Evolutionary conservation across 2,113 vertebrate genomes (phyloP).

Genomic region (Saccopteryx bilineata): DNA sequence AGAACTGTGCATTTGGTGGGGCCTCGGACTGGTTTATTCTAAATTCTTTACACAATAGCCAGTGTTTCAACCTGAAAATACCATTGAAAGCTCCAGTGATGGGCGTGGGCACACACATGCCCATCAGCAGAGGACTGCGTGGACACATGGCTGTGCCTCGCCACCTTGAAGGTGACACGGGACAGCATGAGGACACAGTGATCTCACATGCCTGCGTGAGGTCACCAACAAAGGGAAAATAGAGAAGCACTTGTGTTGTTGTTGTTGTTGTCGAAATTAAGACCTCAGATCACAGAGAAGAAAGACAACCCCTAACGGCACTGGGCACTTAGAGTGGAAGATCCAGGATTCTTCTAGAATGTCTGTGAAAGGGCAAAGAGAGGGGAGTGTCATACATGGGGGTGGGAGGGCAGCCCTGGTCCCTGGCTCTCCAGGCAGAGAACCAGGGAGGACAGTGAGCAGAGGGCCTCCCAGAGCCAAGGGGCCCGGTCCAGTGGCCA

Average conservation of each 20-base stretch:
- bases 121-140: rapidly evolving
- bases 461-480: neutral
- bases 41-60: neutral
- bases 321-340: neutral
- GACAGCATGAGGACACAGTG: rapidly evolving
- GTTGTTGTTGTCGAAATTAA: neutral
- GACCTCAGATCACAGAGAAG: neutral
- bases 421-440: neutral
- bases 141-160: rapidly evolving
- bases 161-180: rapidly evolving
- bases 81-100: neutral
- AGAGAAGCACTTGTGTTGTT: neutral
- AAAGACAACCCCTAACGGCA: neutral
- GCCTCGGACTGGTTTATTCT: neutral
- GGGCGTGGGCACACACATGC: rapidly evolving
- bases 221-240: neutral
- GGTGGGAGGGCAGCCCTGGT: rapidly evolving
- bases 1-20: rapidly evolving
- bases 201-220: neutral
- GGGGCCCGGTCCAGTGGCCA: no score
- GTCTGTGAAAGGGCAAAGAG: no score
- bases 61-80: neutral
- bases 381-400: neutral
- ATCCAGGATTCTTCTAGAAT: neutral
- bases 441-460: rapidly evolving